Conservation (phyloP, 2,888 invertebrate species). For the Poecilobothrus nobilitatus region DNA sequence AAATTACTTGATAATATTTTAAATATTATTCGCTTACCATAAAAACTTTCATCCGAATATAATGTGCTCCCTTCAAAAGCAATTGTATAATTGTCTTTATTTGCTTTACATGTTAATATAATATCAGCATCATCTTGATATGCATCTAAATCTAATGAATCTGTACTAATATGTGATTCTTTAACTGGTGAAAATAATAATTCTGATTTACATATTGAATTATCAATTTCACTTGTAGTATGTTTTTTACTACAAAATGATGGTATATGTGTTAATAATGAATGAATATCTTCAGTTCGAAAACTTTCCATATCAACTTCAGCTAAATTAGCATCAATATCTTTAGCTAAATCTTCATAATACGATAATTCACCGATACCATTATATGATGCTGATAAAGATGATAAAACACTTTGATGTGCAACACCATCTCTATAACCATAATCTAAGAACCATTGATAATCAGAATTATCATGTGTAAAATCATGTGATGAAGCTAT, state of each 20-base stretch:
- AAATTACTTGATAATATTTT: too few relatives aligned
- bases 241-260: slow-evolving; percentile 53
- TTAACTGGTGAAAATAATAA: slow-evolving; percentile 83
- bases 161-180: slow-evolving; percentile 74
- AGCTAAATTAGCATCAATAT: slow-evolving; percentile 86
- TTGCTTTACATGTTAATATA: slow-evolving; percentile 82
- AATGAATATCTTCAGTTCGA: slow-evolving; percentile 83
- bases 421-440: slow-evolving; percentile 73
- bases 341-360: slow-evolving; percentile 78
- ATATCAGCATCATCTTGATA: slow-evolving; percentile 69
- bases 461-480: slow-evolving; percentile 79
- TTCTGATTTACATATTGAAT: slow-evolving; percentile 88
- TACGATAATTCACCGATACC: slow-evolving; percentile 59
- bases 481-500: slow-evolving; percentile 52
- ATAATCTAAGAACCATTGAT: slow-evolving; percentile 85
- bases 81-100: slow-evolving; percentile 91
- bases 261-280: slow-evolving; percentile 69
- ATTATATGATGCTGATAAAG: slow-evolving; percentile 72
- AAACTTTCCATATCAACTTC: slow-evolving; percentile 94
- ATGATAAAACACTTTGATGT: slow-evolving; percentile 74
- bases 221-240: slow-evolving; percentile 61
- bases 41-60: slow-evolving; percentile 78
- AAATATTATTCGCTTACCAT: slow-evolving; percentile 40
- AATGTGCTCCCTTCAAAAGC: slow-evolving; percentile 86
- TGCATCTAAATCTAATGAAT: slow-evolving; percentile 81